Percentiles rank a stretch among this genome's conserved stretches.
phyloP scores from a whole-genome alignment of 2,888 invertebrate genomes.

The Netelia melanura region DNA sequence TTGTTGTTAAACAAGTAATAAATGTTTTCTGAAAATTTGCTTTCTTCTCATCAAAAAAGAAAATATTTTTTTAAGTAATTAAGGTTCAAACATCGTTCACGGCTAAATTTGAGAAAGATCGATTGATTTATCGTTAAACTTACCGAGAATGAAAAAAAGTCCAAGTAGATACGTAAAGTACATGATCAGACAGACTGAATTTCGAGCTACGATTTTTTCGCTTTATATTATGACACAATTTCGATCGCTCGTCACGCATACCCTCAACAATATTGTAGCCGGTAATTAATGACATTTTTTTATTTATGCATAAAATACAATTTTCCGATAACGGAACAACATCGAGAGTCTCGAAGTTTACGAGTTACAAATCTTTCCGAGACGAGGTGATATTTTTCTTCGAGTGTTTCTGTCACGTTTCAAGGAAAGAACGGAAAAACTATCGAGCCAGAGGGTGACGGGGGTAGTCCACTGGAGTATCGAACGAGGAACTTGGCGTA shows the following conservation, averaged over 20 bases:
- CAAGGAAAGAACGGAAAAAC: constrained; percentile 35
- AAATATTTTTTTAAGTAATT: too few species aligned
- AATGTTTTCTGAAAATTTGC: too few species aligned
- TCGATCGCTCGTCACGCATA: constrained; percentile 1
- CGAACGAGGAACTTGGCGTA: constrained; percentile 53
- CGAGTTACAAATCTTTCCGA: constrained; percentile 39
- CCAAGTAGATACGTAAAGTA: constrained; percentile 50
- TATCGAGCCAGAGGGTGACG: constrained; percentile 11
- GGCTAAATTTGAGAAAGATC: neutral
- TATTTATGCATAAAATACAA: constrained; percentile 49
- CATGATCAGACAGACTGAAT: constrained; percentile 63
- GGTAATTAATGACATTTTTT: constrained; percentile 33
- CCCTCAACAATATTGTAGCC: constrained; percentile 3
- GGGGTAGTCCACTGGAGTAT: constrained; percentile 51
- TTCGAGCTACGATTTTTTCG: constrained; percentile 43
- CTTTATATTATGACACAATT: constrained; percentile 58
- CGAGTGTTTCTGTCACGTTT: constrained; percentile 29
- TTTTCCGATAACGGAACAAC: constrained; percentile 37
- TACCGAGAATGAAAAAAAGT: constrained; percentile 56
- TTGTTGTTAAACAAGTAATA: too few species aligned
- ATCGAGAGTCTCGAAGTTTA: constrained; percentile 40
- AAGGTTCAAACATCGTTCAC: neutral
- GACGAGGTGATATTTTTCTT: constrained; percentile 35
- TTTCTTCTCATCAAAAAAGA: too few species aligned
- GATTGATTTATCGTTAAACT: constrained; percentile 39